A percentile compares a stretch with the other conserved stretches of the same genome.
Conservation (phyloP, 1,140 invertebrate genomes). For the Bombus haemorrhoidalis region DNA sequence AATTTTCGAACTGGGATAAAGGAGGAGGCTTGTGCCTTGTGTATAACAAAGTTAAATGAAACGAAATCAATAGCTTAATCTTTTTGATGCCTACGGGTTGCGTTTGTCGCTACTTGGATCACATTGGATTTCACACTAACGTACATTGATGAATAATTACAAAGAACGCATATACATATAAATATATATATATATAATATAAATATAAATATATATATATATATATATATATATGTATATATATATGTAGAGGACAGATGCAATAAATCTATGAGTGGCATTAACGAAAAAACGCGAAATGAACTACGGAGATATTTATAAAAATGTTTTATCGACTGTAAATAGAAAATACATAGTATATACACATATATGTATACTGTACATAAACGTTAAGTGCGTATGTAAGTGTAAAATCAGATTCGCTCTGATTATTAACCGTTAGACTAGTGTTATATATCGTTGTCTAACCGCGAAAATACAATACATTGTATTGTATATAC, state of each 20-base stretch:
- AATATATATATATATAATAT: background rate
- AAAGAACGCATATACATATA: background rate
- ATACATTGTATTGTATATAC: too few relatives aligned
- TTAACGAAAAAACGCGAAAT: constrained; percentile 12
- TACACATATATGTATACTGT: background rate
- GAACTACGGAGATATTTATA: background rate
- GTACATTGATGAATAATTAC: background rate
- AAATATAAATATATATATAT: background rate
- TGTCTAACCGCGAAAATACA: background rate
- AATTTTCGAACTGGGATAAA: background rate
- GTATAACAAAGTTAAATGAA: constrained; percentile 19
- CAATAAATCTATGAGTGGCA: constrained; percentile 39
- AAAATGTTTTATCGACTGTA: constrained; percentile 31
- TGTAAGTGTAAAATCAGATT: background rate
- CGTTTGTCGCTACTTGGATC: background rate
- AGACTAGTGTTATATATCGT: constrained; percentile 22
- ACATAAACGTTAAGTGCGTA: constrained; percentile 37
- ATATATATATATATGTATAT: background rate
- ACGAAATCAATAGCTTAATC: background rate
- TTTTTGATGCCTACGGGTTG: background rate
- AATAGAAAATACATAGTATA: constrained; percentile 9
- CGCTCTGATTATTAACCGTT: constrained; percentile 30
- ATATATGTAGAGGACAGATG: constrained; percentile 42
- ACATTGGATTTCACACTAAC: background rate
- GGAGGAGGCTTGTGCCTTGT: constrained; percentile 48